Percentiles rank a stretch among this genome's conserved stretches.
phyloP scores from a whole-genome alignment of 2,888 invertebrate genomes.

The Cabera pusaria region DNA sequence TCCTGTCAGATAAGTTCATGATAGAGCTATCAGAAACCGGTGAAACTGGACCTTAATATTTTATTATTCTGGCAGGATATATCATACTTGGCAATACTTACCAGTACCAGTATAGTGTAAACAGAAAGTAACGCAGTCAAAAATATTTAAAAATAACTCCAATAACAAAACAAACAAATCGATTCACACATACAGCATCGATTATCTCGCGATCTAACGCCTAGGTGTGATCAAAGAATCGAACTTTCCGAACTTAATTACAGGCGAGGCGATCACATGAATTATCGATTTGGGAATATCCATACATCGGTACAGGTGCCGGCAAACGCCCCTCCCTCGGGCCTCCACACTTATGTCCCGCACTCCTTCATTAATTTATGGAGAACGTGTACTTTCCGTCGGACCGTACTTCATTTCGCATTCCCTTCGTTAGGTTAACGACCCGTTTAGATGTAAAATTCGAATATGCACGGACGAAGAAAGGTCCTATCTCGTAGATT shows the following conservation, averaged over 20 bases:
- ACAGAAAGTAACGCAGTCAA: too few species aligned
- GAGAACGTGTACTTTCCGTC: conserved; percentile 39
- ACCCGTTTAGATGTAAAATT: conserved; percentile 37
- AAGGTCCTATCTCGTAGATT: conserved; percentile 63
- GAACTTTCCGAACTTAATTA: conserved; percentile 71
- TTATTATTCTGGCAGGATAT: too few species aligned
- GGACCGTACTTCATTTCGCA: conserved; percentile 36
- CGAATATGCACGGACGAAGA: conserved; percentile 52
- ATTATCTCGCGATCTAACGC: conserved; percentile 52
- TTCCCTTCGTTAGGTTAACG: conserved; percentile 29
- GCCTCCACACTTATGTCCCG: conserved; percentile 58
- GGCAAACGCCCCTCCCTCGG: conserved; percentile 64
- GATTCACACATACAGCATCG: conserved; percentile 53
- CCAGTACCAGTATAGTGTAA: too few species aligned
- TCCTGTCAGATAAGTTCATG: too few species aligned
- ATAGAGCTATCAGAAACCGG: too few species aligned
- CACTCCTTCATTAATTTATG: conserved; percentile 57
- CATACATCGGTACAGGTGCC: conserved; percentile 71
- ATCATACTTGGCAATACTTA: too few species aligned
- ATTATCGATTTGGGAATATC: conserved; percentile 72
- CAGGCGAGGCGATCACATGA: conserved; percentile 69
- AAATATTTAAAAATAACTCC: neutral
- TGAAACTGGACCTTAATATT: too few species aligned
- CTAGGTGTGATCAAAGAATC: conserved; percentile 65
- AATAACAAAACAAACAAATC: conserved; percentile 32